phyloP scores from a whole-genome alignment of 2,797 vertebrate genomes.

The Sebastes kiyomatsui region DNA sequence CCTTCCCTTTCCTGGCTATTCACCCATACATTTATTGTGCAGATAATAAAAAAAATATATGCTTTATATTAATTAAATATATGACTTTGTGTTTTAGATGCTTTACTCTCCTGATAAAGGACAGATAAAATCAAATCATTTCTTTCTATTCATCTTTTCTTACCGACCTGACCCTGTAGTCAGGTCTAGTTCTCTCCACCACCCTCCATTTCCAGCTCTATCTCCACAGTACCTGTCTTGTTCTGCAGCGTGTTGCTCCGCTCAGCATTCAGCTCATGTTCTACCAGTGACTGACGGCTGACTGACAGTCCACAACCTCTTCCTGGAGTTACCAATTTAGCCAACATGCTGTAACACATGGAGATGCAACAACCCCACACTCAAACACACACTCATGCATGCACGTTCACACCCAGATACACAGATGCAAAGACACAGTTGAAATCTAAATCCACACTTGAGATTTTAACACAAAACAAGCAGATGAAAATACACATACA shows the following conservation, averaged over 20 bases:
- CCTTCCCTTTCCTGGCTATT: not conserved
- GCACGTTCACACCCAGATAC: not conserved
- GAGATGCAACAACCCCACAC: not conserved
- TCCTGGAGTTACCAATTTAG: conserved; percentile 33
- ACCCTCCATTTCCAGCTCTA: not conserved
- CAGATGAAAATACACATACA: not conserved
- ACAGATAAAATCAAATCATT: not conserved
- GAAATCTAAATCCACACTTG: conserved; percentile 1
- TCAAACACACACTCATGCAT: not conserved
- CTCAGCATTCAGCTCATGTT: conserved; percentile 24
- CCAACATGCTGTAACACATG: conserved; percentile 13
- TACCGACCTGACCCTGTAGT: not conserved
- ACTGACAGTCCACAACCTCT: conserved; percentile 39
- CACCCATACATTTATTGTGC: not conserved
- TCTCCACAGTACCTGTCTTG: not conserved
- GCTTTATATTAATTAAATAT: not conserved
- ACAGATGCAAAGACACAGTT: not conserved
- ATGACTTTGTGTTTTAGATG: not conserved
- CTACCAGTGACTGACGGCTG: conserved; percentile 38
- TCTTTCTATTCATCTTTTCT: not conserved
- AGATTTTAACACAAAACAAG: not conserved
- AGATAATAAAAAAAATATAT: not conserved
- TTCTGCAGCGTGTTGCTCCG: conserved; percentile 11
- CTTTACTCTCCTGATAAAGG: not conserved
- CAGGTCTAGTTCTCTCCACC: not conserved